Base-by-base conservation (phyloP, 2,797 vertebrate genomes). In the Morus bassanus region DNA sequence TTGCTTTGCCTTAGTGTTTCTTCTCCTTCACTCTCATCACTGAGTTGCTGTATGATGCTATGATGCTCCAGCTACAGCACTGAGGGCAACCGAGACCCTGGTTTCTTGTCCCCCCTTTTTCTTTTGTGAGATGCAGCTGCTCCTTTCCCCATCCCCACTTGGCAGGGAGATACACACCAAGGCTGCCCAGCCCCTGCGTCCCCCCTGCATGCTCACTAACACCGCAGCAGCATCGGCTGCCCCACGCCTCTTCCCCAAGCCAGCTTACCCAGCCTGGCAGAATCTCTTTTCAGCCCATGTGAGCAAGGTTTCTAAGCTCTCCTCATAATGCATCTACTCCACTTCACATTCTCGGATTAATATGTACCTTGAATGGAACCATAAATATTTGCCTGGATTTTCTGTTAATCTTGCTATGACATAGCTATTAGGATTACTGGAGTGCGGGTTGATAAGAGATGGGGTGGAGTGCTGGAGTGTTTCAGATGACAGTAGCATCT, bases 391-490 rank as follows among this genome's bases (percentile, higher is more conserved):
- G 81, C 65, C 69, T 65, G 88, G 86, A 69, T 95, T 95, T 94
- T 89, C 72, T 88, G 83, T 82, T 95, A 91, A 95, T 87, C 93
- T 88, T 60, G 53, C 88, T 81, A 54, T 65, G 92, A 95, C 93
- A 95, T 0, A 93, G 93, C 86, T 91, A 82, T 95, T 88, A 95
- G 95, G 87, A 93, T 96, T 88, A 92, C 91, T 93, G 94, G 69
- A 91, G 86, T 51, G 77, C 0, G 17, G 86, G 72, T 50, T 95
- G 92, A 95, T 94, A 93, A 94, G 84, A 57, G 41, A 23, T 2
- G 50, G 84, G 54, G 65, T 54, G 78, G 45, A 93, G 79, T 41
- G 89, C 84, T 89, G 86, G 67, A 87, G 90, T 27, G 69, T 85
- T 91, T 81, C 39, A 19, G 85, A 86, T 72, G 91, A 91, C 93